Conservation (phyloP, 2,113 vertebrate genomes). For the Lethenteron reissneri region DNA sequence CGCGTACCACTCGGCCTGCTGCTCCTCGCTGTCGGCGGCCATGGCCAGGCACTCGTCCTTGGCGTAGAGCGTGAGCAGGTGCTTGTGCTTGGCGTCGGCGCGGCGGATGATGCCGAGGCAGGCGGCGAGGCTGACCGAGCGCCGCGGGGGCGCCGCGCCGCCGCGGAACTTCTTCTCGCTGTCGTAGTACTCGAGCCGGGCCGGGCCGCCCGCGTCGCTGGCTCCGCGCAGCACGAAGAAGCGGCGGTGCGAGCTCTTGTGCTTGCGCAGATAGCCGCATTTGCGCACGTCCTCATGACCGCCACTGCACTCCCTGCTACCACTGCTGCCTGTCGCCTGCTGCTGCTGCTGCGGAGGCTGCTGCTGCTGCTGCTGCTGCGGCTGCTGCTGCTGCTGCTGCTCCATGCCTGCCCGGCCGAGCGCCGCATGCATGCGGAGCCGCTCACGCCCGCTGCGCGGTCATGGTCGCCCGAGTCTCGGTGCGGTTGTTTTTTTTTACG, state of each 20-base stretch:
- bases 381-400: too few relatives aligned
- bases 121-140: conserved; percentile 52
- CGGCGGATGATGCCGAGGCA: conserved; percentile 76
- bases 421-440: too few relatives aligned
- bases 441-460: too few relatives aligned
- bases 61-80: conserved; percentile 59
- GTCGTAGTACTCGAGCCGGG: conserved; percentile 59
- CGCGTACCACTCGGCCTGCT: conserved; percentile 62
- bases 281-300: conserved; percentile 37
- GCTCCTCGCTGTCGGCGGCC: conserved; percentile 47
- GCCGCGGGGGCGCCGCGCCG: conserved; percentile 36
- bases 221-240: conserved; percentile 64
- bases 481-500: too few relatives aligned
- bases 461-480: too few relatives aligned
- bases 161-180: conserved; percentile 81
- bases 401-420: too few relatives aligned
- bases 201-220: conserved; percentile 31
- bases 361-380: too few relatives aligned
- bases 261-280: conserved; percentile 74
- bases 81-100: conserved; percentile 68
- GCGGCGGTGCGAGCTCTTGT: conserved; percentile 74
- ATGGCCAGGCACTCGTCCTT: conserved; percentile 63
- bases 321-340: too few relatives aligned
- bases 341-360: too few relatives aligned
- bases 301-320: too few relatives aligned